Conservation (phyloP, 1,140 invertebrate genomes). For the Telenomus remus region DNA sequence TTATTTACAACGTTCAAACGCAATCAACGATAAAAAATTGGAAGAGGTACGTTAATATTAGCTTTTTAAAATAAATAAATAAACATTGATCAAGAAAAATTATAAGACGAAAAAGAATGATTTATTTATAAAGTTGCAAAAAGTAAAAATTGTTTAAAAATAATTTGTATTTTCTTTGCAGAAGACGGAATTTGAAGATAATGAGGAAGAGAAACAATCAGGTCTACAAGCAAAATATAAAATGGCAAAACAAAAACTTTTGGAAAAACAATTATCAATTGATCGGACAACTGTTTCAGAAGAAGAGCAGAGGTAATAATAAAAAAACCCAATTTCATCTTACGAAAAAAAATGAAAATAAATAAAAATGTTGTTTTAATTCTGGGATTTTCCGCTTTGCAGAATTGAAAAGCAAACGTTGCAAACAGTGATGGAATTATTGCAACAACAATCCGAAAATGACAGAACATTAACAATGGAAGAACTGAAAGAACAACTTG, state of each 20-base stretch:
- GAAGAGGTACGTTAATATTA: not conserved
- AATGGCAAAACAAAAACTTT: slow-evolving; percentile 38
- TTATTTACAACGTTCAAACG: not conserved
- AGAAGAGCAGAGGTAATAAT: slow-evolving; percentile 32
- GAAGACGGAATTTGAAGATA: not conserved
- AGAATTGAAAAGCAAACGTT: slow-evolving; percentile 24
- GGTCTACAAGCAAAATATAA: slow-evolving; percentile 37
- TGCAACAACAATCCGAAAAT: slow-evolving; percentile 24
- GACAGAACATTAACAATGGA: slow-evolving; percentile 28
- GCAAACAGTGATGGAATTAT: slow-evolving; percentile 36
- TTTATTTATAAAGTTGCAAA: no score
- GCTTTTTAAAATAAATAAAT: no score
- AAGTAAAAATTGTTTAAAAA: not conserved
- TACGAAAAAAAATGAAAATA: not conserved
- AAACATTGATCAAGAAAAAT: no score
- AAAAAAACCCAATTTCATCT: not conserved
- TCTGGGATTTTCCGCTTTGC: slow-evolving; percentile 6
- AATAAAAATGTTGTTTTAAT: not conserved
- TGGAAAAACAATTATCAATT: slow-evolving; percentile 25
- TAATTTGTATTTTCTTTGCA: no score
- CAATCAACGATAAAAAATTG: not conserved
- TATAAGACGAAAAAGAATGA: no score
- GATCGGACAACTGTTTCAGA: slow-evolving; percentile 11
- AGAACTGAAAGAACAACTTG: slow-evolving; percentile 30
- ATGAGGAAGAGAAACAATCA: slow-evolving; percentile 4